Conservation (phyloP, 2,797 vertebrate species). For the Sebastolobus alascanus region DNA sequence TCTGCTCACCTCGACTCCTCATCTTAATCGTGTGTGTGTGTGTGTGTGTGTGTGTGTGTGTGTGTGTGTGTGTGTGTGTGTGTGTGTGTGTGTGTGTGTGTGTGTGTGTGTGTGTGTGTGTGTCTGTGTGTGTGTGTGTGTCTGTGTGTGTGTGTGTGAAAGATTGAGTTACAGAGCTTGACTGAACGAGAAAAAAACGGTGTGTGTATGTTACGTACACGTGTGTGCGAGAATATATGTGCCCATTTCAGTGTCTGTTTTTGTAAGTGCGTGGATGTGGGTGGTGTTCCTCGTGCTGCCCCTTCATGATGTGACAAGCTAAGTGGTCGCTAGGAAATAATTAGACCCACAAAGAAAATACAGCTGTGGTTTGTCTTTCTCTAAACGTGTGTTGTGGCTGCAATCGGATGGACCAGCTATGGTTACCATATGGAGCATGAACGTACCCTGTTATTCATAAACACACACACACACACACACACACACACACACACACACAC, state of each 20-base stretch:
- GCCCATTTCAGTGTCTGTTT: slow-evolving; percentile 19
- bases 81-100: not conserved
- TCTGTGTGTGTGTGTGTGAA: slow-evolving; percentile 1
- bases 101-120: slow-evolving; percentile 6
- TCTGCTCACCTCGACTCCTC: slow-evolving; percentile 4
- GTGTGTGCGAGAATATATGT: not conserved
- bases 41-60: slow-evolving; percentile 19
- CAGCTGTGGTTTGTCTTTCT: slow-evolving; percentile 62
- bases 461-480: slow-evolving; percentile 22
- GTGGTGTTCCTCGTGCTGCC: slow-evolving; percentile 15
- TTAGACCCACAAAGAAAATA: slow-evolving; percentile 72
- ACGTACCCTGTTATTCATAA: slow-evolving; percentile 4
- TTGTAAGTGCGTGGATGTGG: slow-evolving; percentile 26
- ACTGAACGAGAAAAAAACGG: not conserved
- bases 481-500: slow-evolving; percentile 17
- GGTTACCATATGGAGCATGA: slow-evolving; percentile 56
- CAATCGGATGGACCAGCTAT: slow-evolving; percentile 32
- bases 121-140: not conserved
- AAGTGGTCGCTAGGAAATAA: slow-evolving; percentile 71
- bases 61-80: slow-evolving; percentile 2
- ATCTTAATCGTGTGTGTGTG: slow-evolving; percentile 24
- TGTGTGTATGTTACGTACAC: not conserved
- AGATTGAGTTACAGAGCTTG: no score
- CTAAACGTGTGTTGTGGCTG: slow-evolving; percentile 31
- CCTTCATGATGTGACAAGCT: slow-evolving; percentile 58